phyloP scores from a whole-genome alignment of 92 coral and sea anemone species.

The Epizoanthus stellaris region DNA sequence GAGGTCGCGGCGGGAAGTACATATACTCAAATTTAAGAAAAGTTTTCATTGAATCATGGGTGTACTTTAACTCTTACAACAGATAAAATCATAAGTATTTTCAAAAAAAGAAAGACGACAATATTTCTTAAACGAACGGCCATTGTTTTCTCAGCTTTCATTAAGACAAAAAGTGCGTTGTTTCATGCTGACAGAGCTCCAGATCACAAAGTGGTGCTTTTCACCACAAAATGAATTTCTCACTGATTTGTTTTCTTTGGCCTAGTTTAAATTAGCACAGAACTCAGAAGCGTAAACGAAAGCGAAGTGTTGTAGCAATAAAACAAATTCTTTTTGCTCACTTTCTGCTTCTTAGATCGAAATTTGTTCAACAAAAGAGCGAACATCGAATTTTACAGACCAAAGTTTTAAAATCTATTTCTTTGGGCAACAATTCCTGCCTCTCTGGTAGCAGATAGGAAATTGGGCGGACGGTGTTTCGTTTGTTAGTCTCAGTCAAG shows the following conservation, averaged over 20 bases:
- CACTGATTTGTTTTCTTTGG: background rate
- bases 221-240: too few relatives aligned
- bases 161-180: too few relatives aligned
- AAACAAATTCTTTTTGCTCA: conserved; percentile 5
- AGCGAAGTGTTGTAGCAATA: background rate
- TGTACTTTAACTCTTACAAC: too few relatives aligned
- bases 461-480: background rate
- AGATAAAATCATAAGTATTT: too few relatives aligned
- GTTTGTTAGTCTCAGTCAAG: background rate
- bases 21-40: background rate
- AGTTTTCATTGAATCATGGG: background rate
- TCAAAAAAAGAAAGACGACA: too few relatives aligned
- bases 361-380: background rate
- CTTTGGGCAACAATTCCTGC: background rate
- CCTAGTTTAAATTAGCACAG: background rate
- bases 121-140: too few relatives aligned
- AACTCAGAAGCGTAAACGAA: background rate
- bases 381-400: background rate
- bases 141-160: too few relatives aligned
- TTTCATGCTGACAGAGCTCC: too few relatives aligned
- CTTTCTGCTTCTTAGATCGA: conserved; percentile 6
- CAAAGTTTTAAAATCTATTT: background rate
- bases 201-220: too few relatives aligned
- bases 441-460: background rate
- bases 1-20: background rate